Evolutionary conservation across 2,888 invertebrate genomes (phyloP).

Genomic region (Eristalinus aeneus): DNA sequence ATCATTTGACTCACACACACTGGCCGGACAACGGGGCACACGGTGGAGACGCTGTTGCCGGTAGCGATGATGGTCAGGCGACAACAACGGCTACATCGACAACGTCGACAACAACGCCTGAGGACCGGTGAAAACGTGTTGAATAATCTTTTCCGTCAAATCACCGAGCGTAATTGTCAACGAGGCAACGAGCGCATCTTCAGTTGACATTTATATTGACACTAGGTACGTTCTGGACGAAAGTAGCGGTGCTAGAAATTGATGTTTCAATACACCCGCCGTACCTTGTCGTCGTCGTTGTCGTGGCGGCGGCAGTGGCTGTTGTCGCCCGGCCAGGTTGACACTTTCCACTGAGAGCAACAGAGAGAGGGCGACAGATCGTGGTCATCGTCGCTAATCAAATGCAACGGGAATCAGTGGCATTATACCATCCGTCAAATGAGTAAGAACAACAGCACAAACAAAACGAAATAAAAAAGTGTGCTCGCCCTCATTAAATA

Average conservation of each 20-base stretch:
- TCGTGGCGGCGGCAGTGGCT: background rate
- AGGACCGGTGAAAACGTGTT: constrained; percentile 40
- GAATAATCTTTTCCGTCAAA: constrained; percentile 52
- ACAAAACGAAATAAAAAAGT: background rate
- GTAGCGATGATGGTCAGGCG: background rate
- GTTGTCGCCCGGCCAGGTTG: constrained; percentile 35
- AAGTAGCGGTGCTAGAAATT: constrained; percentile 21
- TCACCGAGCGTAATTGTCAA: constrained; percentile 41
- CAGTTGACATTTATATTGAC: constrained; percentile 46
- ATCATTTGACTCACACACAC: constrained; percentile 57
- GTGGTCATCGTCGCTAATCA: constrained; percentile 63
- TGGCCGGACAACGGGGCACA: background rate
- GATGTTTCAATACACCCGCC: constrained; percentile 19
- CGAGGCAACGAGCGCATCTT: constrained; percentile 45
- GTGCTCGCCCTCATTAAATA: constrained; percentile 61
- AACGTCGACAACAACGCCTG: background rate
- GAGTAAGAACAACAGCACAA: background rate
- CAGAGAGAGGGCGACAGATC: constrained; percentile 28
- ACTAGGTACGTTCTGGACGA: constrained; percentile 7
- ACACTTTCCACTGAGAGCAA: constrained; percentile 35
- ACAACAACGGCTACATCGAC: background rate
- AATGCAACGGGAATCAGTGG: constrained; percentile 54
- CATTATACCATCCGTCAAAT: constrained; percentile 24
- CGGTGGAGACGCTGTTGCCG: background rate
- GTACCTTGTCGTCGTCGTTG: constrained; percentile 26